Evolutionary conservation across 2,113 vertebrate genomes (phyloP), one percentile per base, ranked within the genome.

Genomic region (Ciconia stormi): DNA sequence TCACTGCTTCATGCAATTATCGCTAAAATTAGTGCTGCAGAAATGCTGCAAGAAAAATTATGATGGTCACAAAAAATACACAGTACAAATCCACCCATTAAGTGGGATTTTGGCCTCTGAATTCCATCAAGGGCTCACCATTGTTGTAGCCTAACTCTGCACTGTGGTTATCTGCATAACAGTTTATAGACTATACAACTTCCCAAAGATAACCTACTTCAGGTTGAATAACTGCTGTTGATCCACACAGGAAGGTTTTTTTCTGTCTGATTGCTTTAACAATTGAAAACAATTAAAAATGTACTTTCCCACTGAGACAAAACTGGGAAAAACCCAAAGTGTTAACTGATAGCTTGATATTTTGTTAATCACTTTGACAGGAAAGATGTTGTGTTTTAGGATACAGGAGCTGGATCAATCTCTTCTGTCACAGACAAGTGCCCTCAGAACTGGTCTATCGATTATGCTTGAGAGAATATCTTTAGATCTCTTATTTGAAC

Each of bases 341-440:
- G 46, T 44, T 85, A 80, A 82, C 16, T 56, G 40, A 42, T 46
- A 25, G 13, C 29, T 42, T 86, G 92, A n/a, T 78, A 23, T 34
- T 94, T 71, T 82, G 74, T 52, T 96, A 88, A 93, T 80, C 78
- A 11, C 62, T 85, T 22, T 40, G 87, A 62, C 71, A 77, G 74
- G 58, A 65, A 92, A 53, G 82, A 82, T 76, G 91, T 34, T 82
- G 63, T 44, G 66, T 23, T 95, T 85, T 46, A 76, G 71, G 71
- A 46, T 25, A 38, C 27, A 49, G 67, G 66, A 77, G n/a, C 21
- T 61, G 62, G 76, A 96, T 96, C 96, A 90, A 96, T 96, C 93
- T 82, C 62, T 66, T 49, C 74, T 94, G 90, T 93, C 96, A 93
- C 93, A 94, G 85, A 73, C 70, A 93, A 95, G 93, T 42, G 53